Base-by-base conservation (phyloP, 2,888 invertebrate genomes). In the Ischnus inquisitorius region DNA sequence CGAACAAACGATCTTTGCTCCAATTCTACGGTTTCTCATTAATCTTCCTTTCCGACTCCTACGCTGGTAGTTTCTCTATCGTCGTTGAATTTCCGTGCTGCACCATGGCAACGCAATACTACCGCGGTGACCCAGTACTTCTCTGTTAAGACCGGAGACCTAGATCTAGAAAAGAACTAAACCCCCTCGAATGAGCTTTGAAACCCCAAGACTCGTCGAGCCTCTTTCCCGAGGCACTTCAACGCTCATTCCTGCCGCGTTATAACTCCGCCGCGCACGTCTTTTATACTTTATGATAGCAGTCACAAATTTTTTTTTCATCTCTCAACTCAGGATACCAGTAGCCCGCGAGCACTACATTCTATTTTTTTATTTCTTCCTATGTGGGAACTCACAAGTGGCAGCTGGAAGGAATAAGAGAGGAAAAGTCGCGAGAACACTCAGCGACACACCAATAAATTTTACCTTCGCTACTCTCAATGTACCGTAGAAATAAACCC, bases 361-460 rank as follows among this genome's bases (percentile, higher is more conserved):
- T 16, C 2, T 41, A 14, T 64, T 41, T n/a, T 71, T 19, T 39
- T 75, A 25, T 76, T 67, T 67, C 43, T 75, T 25, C 16, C 41
- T 67, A 67, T 67, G 67, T 76, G 43, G 57, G 54, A 76, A 57
- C 54, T 65, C 67, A 41, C 48, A 67, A 76, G 43, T 39, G 39
- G 51, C 39, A 75, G 75, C n/a, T 14, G 39, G 22, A 43, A 57
- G 54, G 57, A 76, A 57, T 64, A 76, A 1, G 12, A 43, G 8
- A 16, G 6, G 28, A 46, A 64, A 25, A 64, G 46, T 34, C 75
- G 51, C 12, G 41, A 54, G 62, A 67, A 67, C 41, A 57, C 19
- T 76, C 28, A 39, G 65, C 54, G 76, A 57, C 67, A 57, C 28
- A 57, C 54, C 54, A 57, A 76, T 76, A 67, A 76, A 76, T 76